Evolutionary conservation across 2,888 invertebrate genomes (phyloP), one percentile per base, ranked within the genome.

Genomic region (Drosophila neotestacea): DNA sequence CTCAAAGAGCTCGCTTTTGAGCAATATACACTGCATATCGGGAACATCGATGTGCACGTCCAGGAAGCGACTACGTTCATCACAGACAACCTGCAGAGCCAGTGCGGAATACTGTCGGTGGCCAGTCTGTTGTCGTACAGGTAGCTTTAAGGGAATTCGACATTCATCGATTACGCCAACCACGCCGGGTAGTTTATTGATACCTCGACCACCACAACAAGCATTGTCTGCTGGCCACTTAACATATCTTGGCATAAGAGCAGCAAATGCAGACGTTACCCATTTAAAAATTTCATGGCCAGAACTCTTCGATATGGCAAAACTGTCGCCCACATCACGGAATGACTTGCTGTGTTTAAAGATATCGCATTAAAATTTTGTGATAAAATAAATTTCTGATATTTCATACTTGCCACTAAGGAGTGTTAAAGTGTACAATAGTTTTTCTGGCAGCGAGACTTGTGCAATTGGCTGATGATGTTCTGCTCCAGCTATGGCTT

Each of bases 201-300:
- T 38, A 1, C 44, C 38, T 1, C n/a, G 50, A 7, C 28, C 36
- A 16, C 28, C n/a, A 6, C 60, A 59, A 6, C 60, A 59, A 7
- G 32, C 36, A 41, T 63, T 62, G 3, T 64, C 51, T 1, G 30
- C 13, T 5, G 74, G 69, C 81, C 81, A 79, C 5, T 60, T 51
- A 1, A 81, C 52, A 34, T 81, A 81, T 30, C 34, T 46, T 5
- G 79, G 69, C 64, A 74, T 2, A 0, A 81, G 44, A 0, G 62
- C 69, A 1, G 64, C 48, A 67, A 77, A 74, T 0, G 62, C 60
- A 4, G 64, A 41, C 0, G 69, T 81, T 1, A 77, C 55, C 81
- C 79, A 80, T 11, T 71, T 77, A 6, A 77, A 79, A 1, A 81
- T 79, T 34, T 81, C 79, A 22, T 74, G 63, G 0, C 79, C 81